These are phyloP conservation scores for Epinotia demarniana DNA, from an alignment of 2,888 invertebrate species.

Conservation along the genomic window DNA sequence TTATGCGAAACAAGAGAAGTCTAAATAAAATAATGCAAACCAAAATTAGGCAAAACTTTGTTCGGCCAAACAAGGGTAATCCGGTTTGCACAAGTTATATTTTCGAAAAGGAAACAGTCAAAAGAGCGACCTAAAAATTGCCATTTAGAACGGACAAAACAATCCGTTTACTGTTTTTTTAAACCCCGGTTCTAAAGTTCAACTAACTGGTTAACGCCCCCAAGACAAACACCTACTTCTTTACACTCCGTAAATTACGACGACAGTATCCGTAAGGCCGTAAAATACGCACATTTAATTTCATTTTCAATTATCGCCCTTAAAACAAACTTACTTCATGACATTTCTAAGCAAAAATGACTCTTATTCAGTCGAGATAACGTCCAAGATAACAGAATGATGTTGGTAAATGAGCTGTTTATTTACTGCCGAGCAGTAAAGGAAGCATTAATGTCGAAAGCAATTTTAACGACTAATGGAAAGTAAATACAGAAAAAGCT, in stretches of 20 bases:
- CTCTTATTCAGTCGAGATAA: neutral
- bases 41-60: too few species aligned
- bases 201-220: constrained; percentile 1
- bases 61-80: too few species aligned
- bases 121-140: neutral
- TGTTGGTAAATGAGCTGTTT: constrained; percentile 21
- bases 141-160: neutral
- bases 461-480: constrained; percentile 30
- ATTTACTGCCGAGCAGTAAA: constrained; percentile 23
- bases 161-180: neutral
- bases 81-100: too few species aligned
- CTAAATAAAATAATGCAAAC: too few species aligned
- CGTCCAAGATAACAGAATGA: too few species aligned
- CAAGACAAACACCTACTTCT: constrained; percentile 13
- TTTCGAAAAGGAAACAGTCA: neutral
- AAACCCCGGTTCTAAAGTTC: neutral
- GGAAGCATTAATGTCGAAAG: constrained; percentile 29
- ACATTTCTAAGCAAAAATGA: neutral
- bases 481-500: constrained; percentile 35
- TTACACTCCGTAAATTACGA: constrained; percentile 32
- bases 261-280: constrained; percentile 16
- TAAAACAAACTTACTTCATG: neutral
- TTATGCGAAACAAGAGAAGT: too few species aligned
- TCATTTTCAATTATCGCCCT: constrained; percentile 20
- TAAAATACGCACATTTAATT: constrained; percentile 28